These are phyloP conservation scores for Phortica magna DNA, from an alignment of 2,888 invertebrate species.

Conservation along the genomic window DNA sequence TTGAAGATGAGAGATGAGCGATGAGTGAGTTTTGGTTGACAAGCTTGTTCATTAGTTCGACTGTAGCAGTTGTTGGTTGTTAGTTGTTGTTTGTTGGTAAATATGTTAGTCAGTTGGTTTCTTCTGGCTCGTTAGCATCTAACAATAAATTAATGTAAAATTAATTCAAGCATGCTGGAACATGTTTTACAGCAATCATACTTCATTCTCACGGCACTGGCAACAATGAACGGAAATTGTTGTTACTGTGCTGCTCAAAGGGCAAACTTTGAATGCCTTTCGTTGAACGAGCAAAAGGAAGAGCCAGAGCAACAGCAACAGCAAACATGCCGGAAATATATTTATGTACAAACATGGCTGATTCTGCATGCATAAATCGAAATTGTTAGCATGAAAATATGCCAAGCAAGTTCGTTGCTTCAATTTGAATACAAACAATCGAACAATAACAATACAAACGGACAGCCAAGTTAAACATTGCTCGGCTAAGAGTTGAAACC, in stretches of 20 bases:
- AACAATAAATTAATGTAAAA: constrained; percentile 27
- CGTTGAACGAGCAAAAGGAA: not conserved
- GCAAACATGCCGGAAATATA: not conserved
- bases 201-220: not conserved
- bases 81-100: constrained; percentile 24
- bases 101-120: not conserved
- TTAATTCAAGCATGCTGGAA: constrained; percentile 20
- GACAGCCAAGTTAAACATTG: too few species aligned
- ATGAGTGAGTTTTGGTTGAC: not conserved
- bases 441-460: too few species aligned
- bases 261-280: constrained; percentile 12
- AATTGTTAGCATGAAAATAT: too few species aligned
- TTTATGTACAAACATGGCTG: not conserved
- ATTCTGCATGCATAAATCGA: too few species aligned
- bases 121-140: not conserved
- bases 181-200: constrained; percentile 5
- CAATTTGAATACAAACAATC: too few species aligned
- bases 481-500: not conserved
- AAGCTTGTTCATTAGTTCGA: not conserved
- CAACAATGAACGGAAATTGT: constrained; percentile 23
- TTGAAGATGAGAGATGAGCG: not conserved
- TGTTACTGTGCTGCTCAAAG: not conserved
- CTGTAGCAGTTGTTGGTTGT: not conserved
- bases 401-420: too few species aligned
- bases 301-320: not conserved